Base-by-base conservation (phyloP, 2,797 vertebrate genomes). In the Scyliorhinus canicula region DNA sequence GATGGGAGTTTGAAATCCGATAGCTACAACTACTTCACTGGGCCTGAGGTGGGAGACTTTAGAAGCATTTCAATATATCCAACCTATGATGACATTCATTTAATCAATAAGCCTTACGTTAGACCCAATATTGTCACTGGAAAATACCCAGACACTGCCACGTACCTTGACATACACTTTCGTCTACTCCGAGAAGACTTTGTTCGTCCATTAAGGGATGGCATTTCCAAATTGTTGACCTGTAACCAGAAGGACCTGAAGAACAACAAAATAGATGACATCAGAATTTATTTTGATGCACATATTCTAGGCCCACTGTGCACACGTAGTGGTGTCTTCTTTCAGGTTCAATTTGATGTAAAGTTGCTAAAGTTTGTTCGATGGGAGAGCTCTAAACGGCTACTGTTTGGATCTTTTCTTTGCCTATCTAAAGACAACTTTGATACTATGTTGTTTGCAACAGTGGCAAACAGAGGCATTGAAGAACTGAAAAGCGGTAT, bases 131-230 rank as follows among this genome's bases (percentile, higher is more conserved):
- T 96, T 12, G 79, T 95, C 40, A 88, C 79, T 52, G 95, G 95
- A 60, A 95, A 95, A 71, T 96, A 96, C 95, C 21, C 91, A 95
- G 95, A 96, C 91, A 90, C 95, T 16, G 93, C 93, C 55, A 96
- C 95, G 40, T 96, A 96, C 95, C 95, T 96, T 57, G 96, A 96
- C 35, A 96, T 95, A 24, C 96, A 96, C 50, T 96, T 96, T 77
- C 95, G 96, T 21, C 95, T 96, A 52, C 93, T 96, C 14, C 86
- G 95, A 40, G 96, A 96, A 95, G 96, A 96, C 90, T 96, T 96
- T 71, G 91, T 96, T 71, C 95, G 95, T 28, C 96, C 96, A 52
- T 95, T 96, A 7, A 95, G 96, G 90, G 95, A 96, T 88, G 96
- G 96, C 7, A 96, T 96, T 93, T 95, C 95, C n/a, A 65, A 95